Percentiles rank a stretch among this genome's conserved stretches.
Evolutionary conservation across 2,113 vertebrate species (phyloP).

Genomic region (Daphoenositta chrysoptera): DNA sequence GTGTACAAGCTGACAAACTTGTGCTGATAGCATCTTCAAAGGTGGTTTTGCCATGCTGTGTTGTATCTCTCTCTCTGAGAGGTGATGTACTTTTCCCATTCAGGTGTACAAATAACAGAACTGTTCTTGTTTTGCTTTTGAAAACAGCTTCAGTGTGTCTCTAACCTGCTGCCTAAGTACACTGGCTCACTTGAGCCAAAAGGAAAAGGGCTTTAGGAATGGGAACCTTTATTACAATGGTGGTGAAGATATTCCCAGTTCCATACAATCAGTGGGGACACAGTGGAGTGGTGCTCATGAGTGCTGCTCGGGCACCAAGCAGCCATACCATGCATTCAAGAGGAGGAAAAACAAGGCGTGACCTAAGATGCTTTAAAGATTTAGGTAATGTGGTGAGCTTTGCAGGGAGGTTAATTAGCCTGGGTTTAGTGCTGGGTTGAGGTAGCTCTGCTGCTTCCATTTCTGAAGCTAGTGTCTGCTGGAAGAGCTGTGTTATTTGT

Average conservation of each 20-base stretch:
- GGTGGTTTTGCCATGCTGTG: neutral
- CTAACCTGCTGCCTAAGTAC: neutral
- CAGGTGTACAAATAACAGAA: neutral
- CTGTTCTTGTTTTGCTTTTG: neutral
- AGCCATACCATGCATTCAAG: neutral
- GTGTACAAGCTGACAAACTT: neutral
- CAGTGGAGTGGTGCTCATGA: neutral
- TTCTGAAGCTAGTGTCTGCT: neutral
- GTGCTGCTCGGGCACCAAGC: neutral
- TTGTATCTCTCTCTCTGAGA: neutral
- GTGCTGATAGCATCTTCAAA: neutral
- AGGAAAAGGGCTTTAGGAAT: neutral
- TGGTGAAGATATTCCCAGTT: neutral
- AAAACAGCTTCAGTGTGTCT: neutral
- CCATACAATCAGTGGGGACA: neutral
- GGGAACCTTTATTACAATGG: neutral
- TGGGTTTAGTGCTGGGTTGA: neutral
- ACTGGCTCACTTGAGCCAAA: neutral
- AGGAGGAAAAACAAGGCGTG: neutral
- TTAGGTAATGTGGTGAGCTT: neutral
- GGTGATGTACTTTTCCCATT: neutral
- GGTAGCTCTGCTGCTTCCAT: neutral
- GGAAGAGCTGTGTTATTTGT: neutral
- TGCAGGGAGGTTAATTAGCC: neutral
- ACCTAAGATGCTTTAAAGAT: neutral